A percentile compares a stretch with the other conserved stretches of the same genome.
Conservation (phyloP, 2,113 vertebrate species). For the Forbesichthys agassizii region DNA sequence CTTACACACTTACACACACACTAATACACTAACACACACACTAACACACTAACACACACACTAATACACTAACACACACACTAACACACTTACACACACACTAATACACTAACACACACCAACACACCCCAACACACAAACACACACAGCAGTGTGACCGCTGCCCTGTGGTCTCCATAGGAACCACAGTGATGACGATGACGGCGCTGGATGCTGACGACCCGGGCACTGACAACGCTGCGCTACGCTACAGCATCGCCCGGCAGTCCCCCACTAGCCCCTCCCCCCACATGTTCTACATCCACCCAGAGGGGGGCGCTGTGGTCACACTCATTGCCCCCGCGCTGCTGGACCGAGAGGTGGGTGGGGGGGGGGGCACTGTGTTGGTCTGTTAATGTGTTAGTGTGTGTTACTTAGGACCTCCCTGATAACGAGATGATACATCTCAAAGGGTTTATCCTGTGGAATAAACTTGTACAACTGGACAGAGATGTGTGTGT, state of each 20-base stretch:
- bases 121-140: too few relatives aligned
- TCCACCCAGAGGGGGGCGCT: slow-evolving; percentile 93
- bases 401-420: too few relatives aligned
- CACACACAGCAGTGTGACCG: too few relatives aligned
- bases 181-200: slow-evolving; percentile 95
- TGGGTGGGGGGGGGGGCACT: slow-evolving; percentile 54
- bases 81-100: too few relatives aligned
- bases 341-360: slow-evolving; percentile 89
- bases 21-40: too few relatives aligned
- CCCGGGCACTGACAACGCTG: slow-evolving; percentile 88
- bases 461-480: not conserved
- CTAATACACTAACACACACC: too few relatives aligned
- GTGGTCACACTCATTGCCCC: slow-evolving; percentile 94
- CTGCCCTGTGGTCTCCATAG: slow-evolving; percentile 57
- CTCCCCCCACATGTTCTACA: slow-evolving; percentile 97
- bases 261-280: slow-evolving; percentile 93
- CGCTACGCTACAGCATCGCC: slow-evolving; percentile 90
- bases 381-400: not conserved
- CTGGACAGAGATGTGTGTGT: not conserved
- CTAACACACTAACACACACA: too few relatives aligned
- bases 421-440: too few relatives aligned
- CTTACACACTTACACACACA: too few relatives aligned
- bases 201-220: slow-evolving; percentile 91
- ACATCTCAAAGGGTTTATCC: too few relatives aligned
- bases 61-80: too few relatives aligned